phyloP scores from a whole-genome alignment of 2,888 invertebrate genomes.

The Nomada flava region DNA sequence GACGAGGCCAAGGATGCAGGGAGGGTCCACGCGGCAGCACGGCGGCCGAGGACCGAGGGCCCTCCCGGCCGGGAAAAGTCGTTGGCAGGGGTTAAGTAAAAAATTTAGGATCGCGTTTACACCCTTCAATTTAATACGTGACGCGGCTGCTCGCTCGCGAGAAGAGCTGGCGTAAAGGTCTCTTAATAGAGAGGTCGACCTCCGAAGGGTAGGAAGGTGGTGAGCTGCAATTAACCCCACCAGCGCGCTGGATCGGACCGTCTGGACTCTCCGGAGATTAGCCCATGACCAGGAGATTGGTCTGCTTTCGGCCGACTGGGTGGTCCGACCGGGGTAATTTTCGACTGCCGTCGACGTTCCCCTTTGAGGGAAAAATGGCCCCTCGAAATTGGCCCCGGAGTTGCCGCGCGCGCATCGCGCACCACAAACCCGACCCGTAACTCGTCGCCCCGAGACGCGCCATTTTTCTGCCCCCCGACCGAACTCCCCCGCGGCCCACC shows the following conservation, averaged over 20 bases:
- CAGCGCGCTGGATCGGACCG: conserved; percentile 60
- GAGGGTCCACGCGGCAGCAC: neutral
- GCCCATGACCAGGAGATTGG: conserved; percentile 62
- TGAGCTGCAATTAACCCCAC: conserved; percentile 82
- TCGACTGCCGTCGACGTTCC: conserved; percentile 76
- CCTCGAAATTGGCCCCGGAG: conserved; percentile 73
- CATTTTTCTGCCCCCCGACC: conserved; percentile 22
- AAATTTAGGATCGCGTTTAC: conserved; percentile 63
- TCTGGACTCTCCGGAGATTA: conserved; percentile 77
- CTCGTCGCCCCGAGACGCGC: conserved; percentile 11
- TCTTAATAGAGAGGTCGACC: conserved; percentile 76
- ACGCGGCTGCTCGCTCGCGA: conserved; percentile 58
- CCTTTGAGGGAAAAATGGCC: conserved; percentile 78
- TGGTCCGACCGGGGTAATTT: conserved; percentile 82
- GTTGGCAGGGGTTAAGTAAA: conserved; percentile 51
- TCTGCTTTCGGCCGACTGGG: conserved; percentile 78
- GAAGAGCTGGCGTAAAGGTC: conserved; percentile 66
- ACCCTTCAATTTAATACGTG: conserved; percentile 72
- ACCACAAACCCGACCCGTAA: conserved; percentile 24
- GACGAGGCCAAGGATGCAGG: neutral
- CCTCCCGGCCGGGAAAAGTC: conserved; percentile 29
- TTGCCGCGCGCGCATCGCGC: conserved; percentile 44
- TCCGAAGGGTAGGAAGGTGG: conserved; percentile 70
- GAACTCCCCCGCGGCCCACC: neutral
- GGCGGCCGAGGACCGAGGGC: neutral